Base-by-base conservation (phyloP, 2,113 vertebrate genomes). In the Odontophorus gujanensis region DNA sequence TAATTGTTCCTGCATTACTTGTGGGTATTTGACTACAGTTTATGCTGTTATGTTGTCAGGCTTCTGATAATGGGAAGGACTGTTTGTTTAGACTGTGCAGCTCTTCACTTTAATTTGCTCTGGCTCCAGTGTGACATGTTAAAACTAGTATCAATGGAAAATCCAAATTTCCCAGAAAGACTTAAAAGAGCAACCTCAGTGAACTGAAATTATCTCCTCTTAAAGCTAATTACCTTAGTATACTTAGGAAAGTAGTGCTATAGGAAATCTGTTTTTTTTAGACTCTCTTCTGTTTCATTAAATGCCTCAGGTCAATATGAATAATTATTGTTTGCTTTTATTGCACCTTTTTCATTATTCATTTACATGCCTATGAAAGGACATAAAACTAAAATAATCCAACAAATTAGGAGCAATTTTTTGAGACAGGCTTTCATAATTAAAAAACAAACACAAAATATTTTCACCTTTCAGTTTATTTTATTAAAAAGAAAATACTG, bases 21-120 rank as follows among this genome's bases (percentile, higher is more conserved):
- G 85, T 86, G 94, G 79, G 30, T 97, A 98, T 95, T 94, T 98
- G 97, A 98, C 96, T 95, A 94, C 97, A 96, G 97, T 98, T 98
- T 98, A 98, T 98, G 98, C 97, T 98, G 98, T 99, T 99, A 98
- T 97, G 97, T 98, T 98, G 98, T 98, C 98, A 98, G 97, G 65
- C 97, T 96, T 97, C 97, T 98, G 98, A 98, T 98, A 98, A 98
- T 98, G 97, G 95, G 96, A 97, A 97, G 94, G 97, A 97, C 97
- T 98, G 97, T 98, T 98, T 99, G 98, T 99, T 99, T 99, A 99
- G 98, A 98, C 99, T 99, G 95, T 98, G 97, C 97, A 98, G 97
- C 97, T 98, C 97, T 97, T 98, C 97, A 97, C 96, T 98, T 97
- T 99, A 99, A 99, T 98, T 99, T 98, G 96, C 98, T 92, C 96